Evolutionary conservation across 2,113 vertebrate species (phyloP).

Genomic region (Daphoenositta chrysoptera): DNA sequence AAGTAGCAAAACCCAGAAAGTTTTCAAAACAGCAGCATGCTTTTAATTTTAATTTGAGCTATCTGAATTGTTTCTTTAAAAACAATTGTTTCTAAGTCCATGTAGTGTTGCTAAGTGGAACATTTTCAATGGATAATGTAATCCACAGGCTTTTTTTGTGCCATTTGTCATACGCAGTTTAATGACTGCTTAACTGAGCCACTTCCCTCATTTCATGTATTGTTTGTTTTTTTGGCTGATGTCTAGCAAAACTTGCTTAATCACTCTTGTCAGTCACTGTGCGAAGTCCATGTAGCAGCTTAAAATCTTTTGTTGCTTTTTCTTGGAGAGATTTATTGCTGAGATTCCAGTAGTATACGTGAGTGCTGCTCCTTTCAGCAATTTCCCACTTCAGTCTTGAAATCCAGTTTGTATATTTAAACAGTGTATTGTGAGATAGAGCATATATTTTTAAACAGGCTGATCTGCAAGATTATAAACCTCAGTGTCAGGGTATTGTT

Average conservation of each 20-base stretch:
- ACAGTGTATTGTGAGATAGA: background rate
- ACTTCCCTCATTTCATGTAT: constrained; percentile 48
- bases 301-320: constrained; percentile 40
- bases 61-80: constrained; percentile 40
- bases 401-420: constrained; percentile 56
- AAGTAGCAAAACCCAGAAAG: constrained; percentile 43
- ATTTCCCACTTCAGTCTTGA: constrained; percentile 44
- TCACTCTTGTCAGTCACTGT: constrained; percentile 1
- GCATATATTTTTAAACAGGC: background rate
- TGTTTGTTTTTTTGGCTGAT: constrained; percentile 64
- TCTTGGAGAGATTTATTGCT: constrained; percentile 55
- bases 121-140: constrained; percentile 53
- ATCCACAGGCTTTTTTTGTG: constrained; percentile 30
- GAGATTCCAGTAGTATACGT: constrained; percentile 39
- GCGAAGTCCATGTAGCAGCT: background rate
- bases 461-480: constrained; percentile 20
- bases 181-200: constrained; percentile 44
- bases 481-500: background rate
- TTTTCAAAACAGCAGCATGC: constrained; percentile 51
- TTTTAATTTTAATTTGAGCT: constrained; percentile 58
- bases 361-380: constrained; percentile 40
- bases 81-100: constrained; percentile 40
- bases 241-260: constrained; percentile 54
- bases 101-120: constrained; percentile 52
- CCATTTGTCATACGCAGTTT: constrained; percentile 48